Percentiles rank a stretch among this genome's conserved stretches.
These are phyloP conservation scores for Dicyrtomina minuta DNA, from an alignment of 2,888 invertebrate genomes.

Conservation along the genomic window DNA sequence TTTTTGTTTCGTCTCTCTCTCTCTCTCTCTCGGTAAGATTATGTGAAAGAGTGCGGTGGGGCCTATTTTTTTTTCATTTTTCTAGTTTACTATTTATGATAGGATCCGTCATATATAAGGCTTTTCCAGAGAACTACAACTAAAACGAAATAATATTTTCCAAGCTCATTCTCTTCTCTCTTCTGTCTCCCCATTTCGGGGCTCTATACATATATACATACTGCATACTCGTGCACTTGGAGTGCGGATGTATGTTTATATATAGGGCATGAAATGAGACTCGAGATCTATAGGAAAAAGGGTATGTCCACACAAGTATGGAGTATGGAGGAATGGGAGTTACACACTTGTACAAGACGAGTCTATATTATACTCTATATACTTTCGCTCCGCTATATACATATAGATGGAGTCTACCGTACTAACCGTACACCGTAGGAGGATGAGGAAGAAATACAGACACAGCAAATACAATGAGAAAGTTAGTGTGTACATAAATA, in stretches of 20 bases:
- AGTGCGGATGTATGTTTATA: background rate
- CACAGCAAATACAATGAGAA: constrained; percentile 5
- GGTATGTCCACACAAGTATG: background rate
- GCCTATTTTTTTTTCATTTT: constrained; percentile 26
- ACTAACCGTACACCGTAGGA: too few species aligned
- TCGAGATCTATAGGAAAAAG: too few species aligned
- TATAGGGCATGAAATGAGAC: too few species aligned
- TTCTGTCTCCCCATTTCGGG: constrained; percentile 6
- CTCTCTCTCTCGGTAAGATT: constrained; percentile 16
- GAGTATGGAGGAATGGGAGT: background rate
- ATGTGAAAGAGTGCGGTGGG: constrained; percentile 22
- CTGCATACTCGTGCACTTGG: background rate
- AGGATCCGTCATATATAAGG: constrained; percentile 18
- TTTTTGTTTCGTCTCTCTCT: constrained; percentile 19
- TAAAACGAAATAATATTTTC: constrained; percentile 28
- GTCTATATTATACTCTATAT: too few species aligned
- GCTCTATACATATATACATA: constrained; percentile 6
- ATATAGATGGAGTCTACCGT: too few species aligned
- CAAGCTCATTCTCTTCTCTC: constrained; percentile 21
- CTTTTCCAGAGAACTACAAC: background rate
- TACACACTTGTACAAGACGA: too few species aligned
- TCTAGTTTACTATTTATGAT: constrained; percentile 29
- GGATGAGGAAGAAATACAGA: background rate
- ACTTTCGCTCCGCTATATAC: too few species aligned
- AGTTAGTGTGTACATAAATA: constrained; percentile 8